These are phyloP conservation scores for Hydractinia echinata DNA, from an alignment of 30 jellyfish, hydroid and myxozoan species.

Conservation along the genomic window DNA sequence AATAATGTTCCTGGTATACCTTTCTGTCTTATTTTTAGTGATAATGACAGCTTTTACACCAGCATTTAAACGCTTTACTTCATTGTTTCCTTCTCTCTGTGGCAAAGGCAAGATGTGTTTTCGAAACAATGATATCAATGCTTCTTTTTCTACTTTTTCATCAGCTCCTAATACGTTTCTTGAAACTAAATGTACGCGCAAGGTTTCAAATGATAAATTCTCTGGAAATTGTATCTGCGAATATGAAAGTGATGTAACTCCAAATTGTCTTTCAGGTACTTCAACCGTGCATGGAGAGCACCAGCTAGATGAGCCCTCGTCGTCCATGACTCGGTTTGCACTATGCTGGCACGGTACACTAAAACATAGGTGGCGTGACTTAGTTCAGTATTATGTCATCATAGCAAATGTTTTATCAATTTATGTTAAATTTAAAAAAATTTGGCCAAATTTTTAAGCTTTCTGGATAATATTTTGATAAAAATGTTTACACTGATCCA, in stretches of 20 bases:
- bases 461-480: too few species aligned
- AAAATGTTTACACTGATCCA: too few species aligned
- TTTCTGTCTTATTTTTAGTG: not conserved
- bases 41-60: not conserved
- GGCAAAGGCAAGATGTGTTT: slow-evolving; percentile 5
- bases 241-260: not conserved
- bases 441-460: too few species aligned
- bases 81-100: not conserved
- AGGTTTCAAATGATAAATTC: not conserved
- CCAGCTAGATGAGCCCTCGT: too few species aligned
- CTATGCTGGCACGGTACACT: too few species aligned
- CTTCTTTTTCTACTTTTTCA: not conserved
- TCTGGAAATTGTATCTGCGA: slow-evolving; percentile 6
- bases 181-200: not conserved
- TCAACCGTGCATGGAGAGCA: too few species aligned
- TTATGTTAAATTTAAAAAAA: too few species aligned
- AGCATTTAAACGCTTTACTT: not conserved
- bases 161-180: not conserved
- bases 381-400: too few species aligned
- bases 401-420: too few species aligned
- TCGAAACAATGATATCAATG: not conserved
- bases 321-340: too few species aligned
- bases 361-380: too few species aligned
- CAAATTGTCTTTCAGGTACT: too few species aligned
- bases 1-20: not conserved